Percentiles rank a stretch among this genome's conserved stretches.
Conservation (phyloP, 1,140 invertebrate species). For the Drosophila gunungcola region DNA sequence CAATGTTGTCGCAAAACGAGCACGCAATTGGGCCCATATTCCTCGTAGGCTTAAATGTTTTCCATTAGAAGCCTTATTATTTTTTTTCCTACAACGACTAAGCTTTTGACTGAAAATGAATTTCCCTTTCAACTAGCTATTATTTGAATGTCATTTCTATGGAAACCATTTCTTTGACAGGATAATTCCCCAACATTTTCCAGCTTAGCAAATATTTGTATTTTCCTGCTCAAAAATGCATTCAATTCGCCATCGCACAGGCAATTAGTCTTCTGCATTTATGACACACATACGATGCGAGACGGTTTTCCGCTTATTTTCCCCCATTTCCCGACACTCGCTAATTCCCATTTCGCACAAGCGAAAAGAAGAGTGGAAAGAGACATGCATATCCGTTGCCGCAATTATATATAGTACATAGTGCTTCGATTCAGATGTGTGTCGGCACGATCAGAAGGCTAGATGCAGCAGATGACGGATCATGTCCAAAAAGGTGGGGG, state of each 20-base stretch:
- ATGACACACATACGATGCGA: conserved; percentile 70
- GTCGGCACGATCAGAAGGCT: conserved; percentile 72
- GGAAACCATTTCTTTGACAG: neutral
- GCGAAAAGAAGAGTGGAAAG: conserved; percentile 13
- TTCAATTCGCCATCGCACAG: conserved; percentile 24
- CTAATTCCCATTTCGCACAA: conserved; percentile 45
- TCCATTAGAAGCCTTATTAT: too few relatives aligned
- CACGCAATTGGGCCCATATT: conserved; percentile 12
- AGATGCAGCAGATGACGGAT: conserved; percentile 56
- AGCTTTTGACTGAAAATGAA: too few relatives aligned
- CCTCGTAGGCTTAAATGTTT: neutral
- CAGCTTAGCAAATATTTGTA: neutral
- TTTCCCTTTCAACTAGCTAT: too few relatives aligned
- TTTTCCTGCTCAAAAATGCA: conserved; percentile 5
- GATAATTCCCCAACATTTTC: neutral
- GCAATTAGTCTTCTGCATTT: conserved; percentile 65
- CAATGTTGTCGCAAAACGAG: conserved; percentile 30
- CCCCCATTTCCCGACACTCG: conserved; percentile 68
- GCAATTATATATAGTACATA: conserved; percentile 31
- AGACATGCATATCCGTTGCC: conserved; percentile 73
- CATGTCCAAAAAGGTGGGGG: conserved; percentile 28
- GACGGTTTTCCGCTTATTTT: conserved; percentile 73
- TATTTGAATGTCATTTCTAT: neutral
- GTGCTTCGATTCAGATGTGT: conserved; percentile 37
- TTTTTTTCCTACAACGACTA: too few relatives aligned